phyloP scores from a whole-genome alignment of 2,113 vertebrate species.

The Electrona antarctica region DNA sequence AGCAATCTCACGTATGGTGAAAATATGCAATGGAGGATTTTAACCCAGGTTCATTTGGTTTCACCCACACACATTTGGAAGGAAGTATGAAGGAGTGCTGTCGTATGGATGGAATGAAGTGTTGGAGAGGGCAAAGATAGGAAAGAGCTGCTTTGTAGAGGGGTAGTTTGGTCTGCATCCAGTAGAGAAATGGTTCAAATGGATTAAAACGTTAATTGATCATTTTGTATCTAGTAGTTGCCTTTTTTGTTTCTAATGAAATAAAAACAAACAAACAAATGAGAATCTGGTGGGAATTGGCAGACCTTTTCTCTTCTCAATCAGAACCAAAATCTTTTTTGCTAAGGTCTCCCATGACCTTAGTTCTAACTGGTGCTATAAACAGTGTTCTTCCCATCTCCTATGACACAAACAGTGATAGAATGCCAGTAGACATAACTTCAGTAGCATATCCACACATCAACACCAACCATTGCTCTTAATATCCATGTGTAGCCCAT shows the following conservation, averaged over 20 bases:
- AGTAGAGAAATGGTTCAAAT: conserved; percentile 52
- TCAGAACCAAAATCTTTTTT: conserved; percentile 76
- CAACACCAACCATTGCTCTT: conserved; percentile 45
- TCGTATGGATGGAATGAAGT: conserved; percentile 48
- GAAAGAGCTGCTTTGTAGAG: conserved; percentile 38
- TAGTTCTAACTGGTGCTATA: conserved; percentile 62
- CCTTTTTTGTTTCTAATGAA: background rate
- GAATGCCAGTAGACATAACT: conserved; percentile 69
- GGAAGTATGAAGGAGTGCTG: conserved; percentile 32
- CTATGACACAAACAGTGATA: conserved; percentile 55
- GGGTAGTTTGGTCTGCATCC: conserved; percentile 55
- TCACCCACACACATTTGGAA: conserved; percentile 10
- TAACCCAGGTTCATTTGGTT: conserved; percentile 2
- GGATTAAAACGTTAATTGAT: conserved; percentile 44
- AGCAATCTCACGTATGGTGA: background rate
- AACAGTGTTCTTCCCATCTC: conserved; percentile 38
- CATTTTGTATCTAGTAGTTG: conserved; percentile 38
- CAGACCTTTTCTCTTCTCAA: conserved; percentile 83
- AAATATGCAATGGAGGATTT: background rate
- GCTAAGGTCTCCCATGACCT: conserved; percentile 39
- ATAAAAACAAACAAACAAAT: background rate
- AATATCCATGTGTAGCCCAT: conserved; percentile 65
- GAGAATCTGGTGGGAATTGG: conserved; percentile 51
- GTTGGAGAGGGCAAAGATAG: conserved; percentile 55
- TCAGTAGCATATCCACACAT: conserved; percentile 36